Base-by-base conservation (phyloP, 2,888 invertebrate species). In the Pimpla rufipes region DNA sequence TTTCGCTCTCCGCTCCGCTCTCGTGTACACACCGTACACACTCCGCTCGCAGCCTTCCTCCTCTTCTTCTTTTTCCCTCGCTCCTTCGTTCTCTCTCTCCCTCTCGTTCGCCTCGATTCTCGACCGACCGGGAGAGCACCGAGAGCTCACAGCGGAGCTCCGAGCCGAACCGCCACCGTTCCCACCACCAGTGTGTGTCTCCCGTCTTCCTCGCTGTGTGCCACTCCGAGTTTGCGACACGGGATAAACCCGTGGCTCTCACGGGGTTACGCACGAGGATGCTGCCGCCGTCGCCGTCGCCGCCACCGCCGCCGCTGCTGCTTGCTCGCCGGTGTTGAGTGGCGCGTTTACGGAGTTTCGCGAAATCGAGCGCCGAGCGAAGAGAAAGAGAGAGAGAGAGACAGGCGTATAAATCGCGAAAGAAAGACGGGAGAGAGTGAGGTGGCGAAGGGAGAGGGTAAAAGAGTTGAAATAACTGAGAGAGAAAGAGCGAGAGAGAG, bases 1-100 rank as follows among this genome's bases (percentile, higher is more conserved):
- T 86, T 84, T 87, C 81, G 81, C 84, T 83, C 82, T 79, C 70
- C 45, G 50, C 35, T 62, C 35, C 59, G 35, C 74, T 62, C 59
- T 50, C 47, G 29, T 47, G 50, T 21, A 55, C 29, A 59, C 50
- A 21, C 66, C 29, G 35, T 16, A 29, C 55, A 42, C 74, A 59
- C 35, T 40, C 37, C 59, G 16, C 59, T 59, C 40, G 59, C 6
- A 11, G 11, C 10, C 37, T 68, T 73, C 78, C 68, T 70, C 76
- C 35, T 64, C 59, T 29, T 57, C 21, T 64, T 45, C 29, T 40
- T 59, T 13, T 55, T 52, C 11, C 21, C 52, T 52, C 16, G 52
- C 23, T 23, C 4, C 52, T 8, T 40, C 13, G 37, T 47, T 40
- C 42, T 45, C 66, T 57, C 47, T 47, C 47, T 52, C 67, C 57